phyloP scores from a whole-genome alignment of 2,113 vertebrate species.

The Spea multiplicata region DNA sequence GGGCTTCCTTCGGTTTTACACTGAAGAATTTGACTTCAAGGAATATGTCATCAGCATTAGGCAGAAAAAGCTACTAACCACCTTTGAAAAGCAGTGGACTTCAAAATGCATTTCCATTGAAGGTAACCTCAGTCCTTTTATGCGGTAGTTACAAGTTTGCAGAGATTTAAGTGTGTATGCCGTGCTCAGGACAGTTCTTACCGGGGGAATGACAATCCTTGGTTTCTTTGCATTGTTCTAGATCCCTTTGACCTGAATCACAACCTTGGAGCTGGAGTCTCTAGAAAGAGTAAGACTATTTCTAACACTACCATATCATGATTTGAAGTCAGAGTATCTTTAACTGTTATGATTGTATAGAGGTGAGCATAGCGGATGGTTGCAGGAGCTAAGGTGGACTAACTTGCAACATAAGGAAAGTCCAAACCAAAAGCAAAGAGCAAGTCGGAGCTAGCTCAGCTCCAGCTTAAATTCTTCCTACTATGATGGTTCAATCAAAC shows the following conservation, averaged over 20 bases:
- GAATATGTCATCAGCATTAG: constrained; percentile 97
- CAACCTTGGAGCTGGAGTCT: constrained; percentile 97
- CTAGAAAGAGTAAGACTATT: constrained; percentile 88
- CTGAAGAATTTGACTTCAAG: constrained; percentile 98
- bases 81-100: constrained; percentile 98
- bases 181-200: too few relatives aligned
- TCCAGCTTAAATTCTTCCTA: too few relatives aligned
- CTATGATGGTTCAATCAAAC: too few relatives aligned
- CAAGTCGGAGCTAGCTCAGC: too few relatives aligned
- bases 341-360: too few relatives aligned
- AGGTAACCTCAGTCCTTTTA: constrained; percentile 65
- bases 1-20: constrained; percentile 93
- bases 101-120: constrained; percentile 98
- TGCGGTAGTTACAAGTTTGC: neutral
- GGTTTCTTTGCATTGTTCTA: constrained; percentile 54
- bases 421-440: too few relatives aligned
- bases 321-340: too few relatives aligned
- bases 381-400: too few relatives aligned
- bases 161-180: too few relatives aligned
- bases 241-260: constrained; percentile 99
- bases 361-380: too few relatives aligned
- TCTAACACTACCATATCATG: neutral
- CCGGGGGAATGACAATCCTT: too few relatives aligned
- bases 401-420: too few relatives aligned
- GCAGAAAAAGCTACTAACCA: constrained; percentile 90